These are phyloP conservation scores for Setipinna tenuifilis DNA, from an alignment of 2,797 vertebrate genomes.

Conservation along the genomic window DNA sequence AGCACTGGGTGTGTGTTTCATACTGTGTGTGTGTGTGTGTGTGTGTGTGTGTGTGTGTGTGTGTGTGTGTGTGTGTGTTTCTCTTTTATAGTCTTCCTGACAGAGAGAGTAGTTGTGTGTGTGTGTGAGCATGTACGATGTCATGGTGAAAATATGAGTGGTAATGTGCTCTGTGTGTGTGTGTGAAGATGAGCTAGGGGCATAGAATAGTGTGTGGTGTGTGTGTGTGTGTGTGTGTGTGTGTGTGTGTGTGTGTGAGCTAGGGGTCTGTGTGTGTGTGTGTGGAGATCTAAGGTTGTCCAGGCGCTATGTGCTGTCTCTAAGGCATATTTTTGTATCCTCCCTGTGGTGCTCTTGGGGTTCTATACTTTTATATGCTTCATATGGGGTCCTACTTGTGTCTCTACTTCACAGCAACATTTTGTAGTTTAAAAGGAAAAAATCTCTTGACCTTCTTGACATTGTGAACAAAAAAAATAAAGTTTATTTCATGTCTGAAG, in stretches of 20 bases:
- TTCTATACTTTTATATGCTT: constrained; percentile 16
- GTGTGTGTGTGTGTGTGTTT: neutral
- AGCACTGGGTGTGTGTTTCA: constrained; percentile 7
- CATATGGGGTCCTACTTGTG: neutral
- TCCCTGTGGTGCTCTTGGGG: neutral
- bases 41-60: neutral
- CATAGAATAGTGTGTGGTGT: too few species aligned
- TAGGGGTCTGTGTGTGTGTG: neutral
- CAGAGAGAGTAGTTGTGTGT: neutral
- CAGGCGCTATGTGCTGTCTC: neutral
- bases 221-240: too few species aligned
- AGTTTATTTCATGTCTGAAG: constrained; percentile 14
- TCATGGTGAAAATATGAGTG: neutral
- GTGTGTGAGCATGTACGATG: neutral
- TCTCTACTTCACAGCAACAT: neutral
- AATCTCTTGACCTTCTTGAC: neutral
- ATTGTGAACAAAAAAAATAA: neutral
- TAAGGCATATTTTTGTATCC: constrained; percentile 12
- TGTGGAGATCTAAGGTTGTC: neutral
- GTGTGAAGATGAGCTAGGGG: neutral
- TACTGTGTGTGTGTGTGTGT: neutral
- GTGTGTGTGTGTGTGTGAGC: too few species aligned
- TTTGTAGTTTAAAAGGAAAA: neutral
- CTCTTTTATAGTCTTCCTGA: neutral
- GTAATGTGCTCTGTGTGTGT: neutral